Evolutionary conservation across 2,888 invertebrate species (phyloP).

Genomic region (Apodemia duryi): DNA sequence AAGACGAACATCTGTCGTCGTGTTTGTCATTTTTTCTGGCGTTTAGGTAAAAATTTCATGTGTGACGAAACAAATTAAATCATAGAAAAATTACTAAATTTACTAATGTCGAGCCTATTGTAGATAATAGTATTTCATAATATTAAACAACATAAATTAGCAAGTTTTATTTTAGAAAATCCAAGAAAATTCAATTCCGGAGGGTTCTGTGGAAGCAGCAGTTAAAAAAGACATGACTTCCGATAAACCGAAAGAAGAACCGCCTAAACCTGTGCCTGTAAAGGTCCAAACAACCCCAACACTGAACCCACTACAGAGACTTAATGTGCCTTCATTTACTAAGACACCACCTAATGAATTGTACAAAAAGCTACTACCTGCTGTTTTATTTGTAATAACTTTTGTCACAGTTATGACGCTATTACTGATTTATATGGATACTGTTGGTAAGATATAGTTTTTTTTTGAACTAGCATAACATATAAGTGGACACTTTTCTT

Average conservation of each 20-base stretch:
- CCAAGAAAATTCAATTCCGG: constrained; percentile 40
- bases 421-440: constrained; percentile 89
- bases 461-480: not conserved
- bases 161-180: constrained; percentile 47
- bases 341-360: constrained; percentile 66
- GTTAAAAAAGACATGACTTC: constrained; percentile 16
- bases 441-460: constrained; percentile 81
- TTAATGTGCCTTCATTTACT: constrained; percentile 52
- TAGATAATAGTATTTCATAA: not conserved
- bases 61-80: not conserved
- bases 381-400: constrained; percentile 86
- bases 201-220: constrained; percentile 27
- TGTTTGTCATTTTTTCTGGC: constrained; percentile 7
- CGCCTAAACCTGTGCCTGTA: constrained; percentile 34
- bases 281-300: constrained; percentile 34
- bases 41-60: not conserved
- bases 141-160: not conserved
- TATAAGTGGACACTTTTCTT: not conserved
- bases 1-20: not conserved
- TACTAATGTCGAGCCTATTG: not conserved
- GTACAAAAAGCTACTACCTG: constrained; percentile 80
- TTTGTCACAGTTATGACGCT: constrained; percentile 90
- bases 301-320: constrained; percentile 35
- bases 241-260: constrained; percentile 42
- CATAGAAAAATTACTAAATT: not conserved